These are phyloP conservation scores for Branchellion lobata DNA, from an alignment of 2,888 invertebrate species.

Conservation along the genomic window DNA sequence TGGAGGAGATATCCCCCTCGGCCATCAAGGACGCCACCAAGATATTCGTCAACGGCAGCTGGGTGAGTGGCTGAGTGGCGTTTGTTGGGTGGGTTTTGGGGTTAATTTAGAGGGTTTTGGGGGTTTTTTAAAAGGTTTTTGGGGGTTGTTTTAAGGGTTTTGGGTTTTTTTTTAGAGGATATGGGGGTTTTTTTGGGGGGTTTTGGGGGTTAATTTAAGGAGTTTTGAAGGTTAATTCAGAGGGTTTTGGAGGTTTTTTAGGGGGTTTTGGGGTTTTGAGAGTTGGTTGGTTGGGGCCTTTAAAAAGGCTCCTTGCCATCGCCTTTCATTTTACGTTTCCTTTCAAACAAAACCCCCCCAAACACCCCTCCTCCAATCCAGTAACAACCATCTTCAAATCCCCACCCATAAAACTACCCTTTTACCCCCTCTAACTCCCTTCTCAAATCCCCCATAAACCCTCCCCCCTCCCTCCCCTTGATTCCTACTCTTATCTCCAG, in stretches of 20 bases:
- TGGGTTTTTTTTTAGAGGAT: not conserved
- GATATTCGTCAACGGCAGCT: constrained; percentile 99
- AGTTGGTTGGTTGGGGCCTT: too few relatives aligned
- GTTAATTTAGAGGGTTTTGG: not conserved
- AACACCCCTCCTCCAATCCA: too few relatives aligned
- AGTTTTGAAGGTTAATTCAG: too few relatives aligned
- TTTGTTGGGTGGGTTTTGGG: not conserved
- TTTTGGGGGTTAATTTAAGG: too few relatives aligned
- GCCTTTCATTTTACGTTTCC: too few relatives aligned
- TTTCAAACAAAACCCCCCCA: too few relatives aligned
- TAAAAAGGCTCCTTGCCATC: too few relatives aligned
- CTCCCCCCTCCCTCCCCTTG: not conserved
- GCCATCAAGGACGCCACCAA: constrained; percentile 98
- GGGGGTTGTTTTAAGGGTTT: not conserved
- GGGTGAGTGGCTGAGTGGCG: constrained; percentile 67
- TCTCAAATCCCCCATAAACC: not conserved
- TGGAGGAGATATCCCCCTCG: constrained; percentile 98
- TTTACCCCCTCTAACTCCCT: not conserved
- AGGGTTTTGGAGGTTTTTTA: too few relatives aligned
- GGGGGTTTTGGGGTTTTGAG: too few relatives aligned
- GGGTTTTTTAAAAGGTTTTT: not conserved
- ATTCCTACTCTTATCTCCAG: not conserved
- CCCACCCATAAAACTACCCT: not conserved
- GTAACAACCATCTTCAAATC: not conserved
- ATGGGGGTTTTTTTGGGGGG: not conserved